A percentile compares a stretch with the other conserved stretches of the same genome.
Conservation (phyloP, 2,888 invertebrate species). For the Entomobrya proxima region DNA sequence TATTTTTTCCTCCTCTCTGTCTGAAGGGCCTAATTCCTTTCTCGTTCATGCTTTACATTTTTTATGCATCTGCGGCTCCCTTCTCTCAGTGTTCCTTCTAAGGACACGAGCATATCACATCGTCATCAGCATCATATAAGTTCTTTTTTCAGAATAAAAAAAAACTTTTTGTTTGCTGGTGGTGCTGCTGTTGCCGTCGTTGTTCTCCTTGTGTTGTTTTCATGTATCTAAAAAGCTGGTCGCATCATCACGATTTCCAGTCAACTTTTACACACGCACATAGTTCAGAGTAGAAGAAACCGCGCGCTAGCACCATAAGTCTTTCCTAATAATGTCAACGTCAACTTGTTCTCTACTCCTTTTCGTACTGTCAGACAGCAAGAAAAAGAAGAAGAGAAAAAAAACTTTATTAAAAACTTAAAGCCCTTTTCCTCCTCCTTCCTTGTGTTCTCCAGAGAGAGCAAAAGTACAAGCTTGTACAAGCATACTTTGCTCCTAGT, state of each 20-base stretch:
- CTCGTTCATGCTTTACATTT: background rate
- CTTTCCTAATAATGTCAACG: slow-evolving; percentile 53
- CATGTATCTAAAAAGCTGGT: background rate
- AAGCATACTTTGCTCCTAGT: background rate
- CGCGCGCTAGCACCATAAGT: slow-evolving; percentile 42
- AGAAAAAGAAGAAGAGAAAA: background rate
- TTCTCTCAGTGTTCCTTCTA: background rate
- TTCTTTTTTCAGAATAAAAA: no score
- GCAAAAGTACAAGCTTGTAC: no score
- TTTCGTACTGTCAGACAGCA: background rate
- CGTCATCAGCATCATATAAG: background rate
- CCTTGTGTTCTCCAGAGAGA: background rate
- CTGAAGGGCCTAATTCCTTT: background rate
- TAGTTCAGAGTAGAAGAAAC: background rate
- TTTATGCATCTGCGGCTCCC: slow-evolving; percentile 14
- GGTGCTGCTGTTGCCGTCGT: no score
- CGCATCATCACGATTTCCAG: no score
- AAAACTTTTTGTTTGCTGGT: no score
- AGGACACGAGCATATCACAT: background rate
- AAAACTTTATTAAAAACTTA: slow-evolving; percentile 60
- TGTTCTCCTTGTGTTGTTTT: background rate
- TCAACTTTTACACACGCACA: background rate
- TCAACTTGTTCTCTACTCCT: slow-evolving; percentile 29
- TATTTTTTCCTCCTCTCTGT: background rate
- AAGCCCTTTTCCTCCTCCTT: slow-evolving; percentile 32